Base-by-base conservation (phyloP, 2,113 vertebrate genomes). In the Paracyprichromis sp. region DNA sequence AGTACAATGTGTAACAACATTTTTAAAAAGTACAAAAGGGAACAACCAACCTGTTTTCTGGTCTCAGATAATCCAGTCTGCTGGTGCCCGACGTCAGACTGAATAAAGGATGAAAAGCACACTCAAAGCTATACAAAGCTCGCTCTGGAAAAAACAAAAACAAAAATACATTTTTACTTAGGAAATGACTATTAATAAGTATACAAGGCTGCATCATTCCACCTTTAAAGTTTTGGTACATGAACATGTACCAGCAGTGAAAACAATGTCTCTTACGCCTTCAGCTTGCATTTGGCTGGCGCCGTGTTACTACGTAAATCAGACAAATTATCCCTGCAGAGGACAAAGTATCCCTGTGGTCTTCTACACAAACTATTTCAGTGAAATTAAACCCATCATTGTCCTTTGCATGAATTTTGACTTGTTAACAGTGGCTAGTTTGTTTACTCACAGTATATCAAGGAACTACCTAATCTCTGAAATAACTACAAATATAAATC, bases 121-220 rank as follows among this genome's bases (percentile, higher is more conserved):
- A 97, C 89, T 99, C 99, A 95, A 99, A 97, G 93, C 97, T 98
- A 96, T 98, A 98, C 66, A 99, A 91, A 0, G 98, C 98, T 80
- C 97, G 94, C 93, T 99, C 99, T 99, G 96, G 3, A 80, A 83
- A 81, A 85, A 16, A 16, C 7, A 59, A 82, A 26, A 7, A 16
- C 19, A 16, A n/a, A 45, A 78, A 66, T 8, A 54, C 9, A 57
- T 13, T 5, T 50, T 85, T 16, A 50, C 45, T 19, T 31, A 50
- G 26, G 26, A 52, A 52, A 78, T 78, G 17, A 19, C 73, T 34
- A 73, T 9, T 54, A 63, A 29, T 24, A n/a, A 36, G 14, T 36
- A 54, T 17, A 47, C 38, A 47, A n/a, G 11, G 13, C 16, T 61
- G 21, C 6, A 82, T 11, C 63, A 3, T 71, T 52, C 21, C 19